Conservation (phyloP, 2,888 invertebrate species). For the Nowickia ferox region DNA sequence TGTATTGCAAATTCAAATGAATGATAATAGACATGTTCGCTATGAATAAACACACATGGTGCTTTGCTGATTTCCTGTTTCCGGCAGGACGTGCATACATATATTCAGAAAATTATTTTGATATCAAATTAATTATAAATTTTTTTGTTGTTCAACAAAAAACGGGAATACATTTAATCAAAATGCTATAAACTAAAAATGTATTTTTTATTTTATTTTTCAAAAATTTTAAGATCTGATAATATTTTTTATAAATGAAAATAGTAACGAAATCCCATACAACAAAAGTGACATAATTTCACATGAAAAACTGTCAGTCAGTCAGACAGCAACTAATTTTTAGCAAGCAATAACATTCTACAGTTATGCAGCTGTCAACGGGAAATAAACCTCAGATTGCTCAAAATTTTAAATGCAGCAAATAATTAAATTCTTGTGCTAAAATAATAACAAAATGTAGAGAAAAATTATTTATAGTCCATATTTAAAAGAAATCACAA, state of each 20-base stretch:
- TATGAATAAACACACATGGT: slow-evolving; percentile 35
- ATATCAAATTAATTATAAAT: background rate
- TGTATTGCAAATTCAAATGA: slow-evolving; percentile 12
- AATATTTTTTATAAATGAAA: background rate
- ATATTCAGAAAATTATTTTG: background rate
- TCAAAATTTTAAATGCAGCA: background rate
- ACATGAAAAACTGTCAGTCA: slow-evolving; percentile 27
- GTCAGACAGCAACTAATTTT: background rate
- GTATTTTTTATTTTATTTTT: background rate
- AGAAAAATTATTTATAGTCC: background rate
- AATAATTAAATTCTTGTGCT: background rate
- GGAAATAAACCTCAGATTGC: slow-evolving; percentile 25
- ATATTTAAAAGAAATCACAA: no score
- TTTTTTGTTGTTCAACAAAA: background rate
- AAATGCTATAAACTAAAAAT: no score
- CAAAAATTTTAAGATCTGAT: background rate
- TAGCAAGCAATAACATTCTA: no score
- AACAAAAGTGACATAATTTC: background rate
- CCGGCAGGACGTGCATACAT: slow-evolving; percentile 28
- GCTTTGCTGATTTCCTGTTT: slow-evolving; percentile 61
- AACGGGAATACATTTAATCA: background rate
- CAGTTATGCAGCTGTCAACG: slow-evolving; percentile 4
- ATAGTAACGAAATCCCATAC: background rate
- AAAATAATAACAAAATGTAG: background rate
- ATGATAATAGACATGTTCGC: slow-evolving; percentile 36